Evolutionary conservation across 2,113 vertebrate species (phyloP).

Genomic region (Grus americana): DNA sequence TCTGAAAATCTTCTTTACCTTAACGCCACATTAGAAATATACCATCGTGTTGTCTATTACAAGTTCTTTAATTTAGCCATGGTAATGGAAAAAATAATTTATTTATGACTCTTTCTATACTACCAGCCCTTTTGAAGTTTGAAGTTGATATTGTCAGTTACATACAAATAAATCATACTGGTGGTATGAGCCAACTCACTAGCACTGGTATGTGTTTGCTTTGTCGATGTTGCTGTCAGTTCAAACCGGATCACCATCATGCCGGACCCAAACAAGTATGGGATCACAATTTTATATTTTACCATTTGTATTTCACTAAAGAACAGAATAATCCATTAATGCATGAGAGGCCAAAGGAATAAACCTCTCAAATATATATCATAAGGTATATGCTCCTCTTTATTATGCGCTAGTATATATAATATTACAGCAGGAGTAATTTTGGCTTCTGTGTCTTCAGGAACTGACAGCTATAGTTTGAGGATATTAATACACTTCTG

Average conservation of each 20-base stretch:
- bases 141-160: not conserved
- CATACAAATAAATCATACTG: not conserved
- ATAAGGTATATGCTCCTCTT: not conserved
- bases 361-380: not conserved
- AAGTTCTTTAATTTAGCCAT: not conserved
- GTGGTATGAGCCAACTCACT: not conserved
- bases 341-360: not conserved
- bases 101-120: not conserved
- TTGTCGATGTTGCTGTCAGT: accelerated
- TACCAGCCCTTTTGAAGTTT: not conserved
- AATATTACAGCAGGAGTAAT: not conserved
- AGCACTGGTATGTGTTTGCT: not conserved
- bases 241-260: not conserved
- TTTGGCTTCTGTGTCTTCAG: not conserved
- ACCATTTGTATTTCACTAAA: not conserved
- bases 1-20: not conserved
- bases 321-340: not conserved
- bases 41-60: not conserved
- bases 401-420: not conserved
- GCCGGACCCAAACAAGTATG: accelerated
- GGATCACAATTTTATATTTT: not conserved
- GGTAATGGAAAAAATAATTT: not conserved
- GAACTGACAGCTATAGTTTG: not conserved
- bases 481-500: not conserved
- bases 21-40: not conserved